Evolutionary conservation across 2,888 invertebrate genomes (phyloP), one percentile per base, ranked within the genome.

Genomic region (Idaea dimidiata): DNA sequence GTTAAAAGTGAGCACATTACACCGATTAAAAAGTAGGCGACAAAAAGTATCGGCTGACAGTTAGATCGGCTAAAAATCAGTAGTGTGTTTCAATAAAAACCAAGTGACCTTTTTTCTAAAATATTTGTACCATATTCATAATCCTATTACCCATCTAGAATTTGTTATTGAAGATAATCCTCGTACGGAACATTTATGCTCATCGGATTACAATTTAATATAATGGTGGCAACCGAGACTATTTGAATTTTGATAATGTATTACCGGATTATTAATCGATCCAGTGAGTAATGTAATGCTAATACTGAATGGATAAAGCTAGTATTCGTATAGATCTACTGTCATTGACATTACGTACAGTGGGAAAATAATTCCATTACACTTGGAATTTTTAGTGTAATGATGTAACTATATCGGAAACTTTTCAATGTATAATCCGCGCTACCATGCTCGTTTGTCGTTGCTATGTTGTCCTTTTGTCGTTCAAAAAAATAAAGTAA

Each of bases 161-260:
- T 43, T 43, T 43, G 43, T 43, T 43, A 14, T 43, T 43, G 43
- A 43, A 43, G 43, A 43, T 43, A 43, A 43, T 43, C 43, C 43
- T 43, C 43, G 43, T 43, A 43, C 43, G 6, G 43, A 43, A 43
- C 43, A 43, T 43, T 43, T 43, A 43, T 43, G 43, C 43, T 43
- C 43, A 43, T 43, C 43, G 43, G 43, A 43, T 43, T 43, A 43
- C 43, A 43, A 43, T 43, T 43, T 43, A 43, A 43, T 43, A 43
- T 43, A 43, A 43, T 43, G 43, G 43, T 43, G 43, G 10, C 43
- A 43, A 43, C 43, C 43, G 43, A 43, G 43, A 43, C 43, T 43
- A 43, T 43, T 43, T 43, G 43, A 43, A 43, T 43, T 43, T 43
- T 43, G 43, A 43, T 43, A 43, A 43, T 43, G 43, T 43, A 43